Evolutionary conservation across 2,113 vertebrate species (phyloP).

Genomic region (Lota lota): DNA sequence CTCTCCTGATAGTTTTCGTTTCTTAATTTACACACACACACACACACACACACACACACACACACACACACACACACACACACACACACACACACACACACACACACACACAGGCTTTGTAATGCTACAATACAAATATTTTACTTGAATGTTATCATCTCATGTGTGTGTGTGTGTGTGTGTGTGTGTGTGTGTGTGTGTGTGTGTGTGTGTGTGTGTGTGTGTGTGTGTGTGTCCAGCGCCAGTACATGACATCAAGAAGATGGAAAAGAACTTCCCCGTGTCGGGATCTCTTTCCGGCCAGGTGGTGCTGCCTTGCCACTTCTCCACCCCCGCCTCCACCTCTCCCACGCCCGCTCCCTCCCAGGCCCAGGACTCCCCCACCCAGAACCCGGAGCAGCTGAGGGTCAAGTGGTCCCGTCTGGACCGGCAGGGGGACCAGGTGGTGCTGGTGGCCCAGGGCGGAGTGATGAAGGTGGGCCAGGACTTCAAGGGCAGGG

Average conservation of each 20-base stretch:
- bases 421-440: conserved; percentile 79
- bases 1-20: neutral
- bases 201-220: too few species aligned
- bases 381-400: conserved; percentile 35
- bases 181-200: too few species aligned
- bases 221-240: conserved; percentile 41
- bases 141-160: too few species aligned
- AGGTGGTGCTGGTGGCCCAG: conserved; percentile 85
- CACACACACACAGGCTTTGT: too few species aligned
- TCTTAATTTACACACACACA: neutral
- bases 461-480: conserved; percentile 83
- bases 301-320: conserved; percentile 80
- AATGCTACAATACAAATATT: too few species aligned
- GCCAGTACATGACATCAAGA: conserved; percentile 10
- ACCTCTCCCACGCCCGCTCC: conserved; percentile 13
- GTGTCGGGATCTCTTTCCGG: conserved; percentile 78
- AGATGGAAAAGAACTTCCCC: conserved; percentile 28
- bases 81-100: too few species aligned
- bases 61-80: too few species aligned
- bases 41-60: too few species aligned
- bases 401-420: conserved; percentile 93
- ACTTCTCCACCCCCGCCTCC: conserved; percentile 72
- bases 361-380: neutral
- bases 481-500: conserved; percentile 75
- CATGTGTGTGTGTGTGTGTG: too few species aligned